Base-by-base conservation (phyloP, 2,113 vertebrate genomes). In the Drymodes brunneopygia region DNA sequence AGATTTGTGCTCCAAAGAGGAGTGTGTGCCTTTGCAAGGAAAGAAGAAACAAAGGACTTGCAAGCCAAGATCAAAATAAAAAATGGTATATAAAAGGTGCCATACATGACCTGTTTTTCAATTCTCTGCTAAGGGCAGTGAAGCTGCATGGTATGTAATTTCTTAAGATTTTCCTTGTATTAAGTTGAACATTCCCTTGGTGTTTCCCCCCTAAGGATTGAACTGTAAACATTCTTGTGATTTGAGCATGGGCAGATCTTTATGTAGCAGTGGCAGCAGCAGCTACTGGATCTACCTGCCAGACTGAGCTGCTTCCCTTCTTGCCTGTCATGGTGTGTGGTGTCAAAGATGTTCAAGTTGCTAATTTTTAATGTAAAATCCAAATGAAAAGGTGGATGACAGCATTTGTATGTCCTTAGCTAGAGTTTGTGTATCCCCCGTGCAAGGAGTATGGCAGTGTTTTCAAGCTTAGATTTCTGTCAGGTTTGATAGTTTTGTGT, bases 251-350 rank as follows among this genome's bases (percentile, higher is more conserved):
- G 40, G n/a, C 33, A 45, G 29, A 13, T 1, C 3, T 2, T 2
- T 10, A 1, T 35, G n/a, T 15, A 72, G 14, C n/a, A 10, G 40
- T 40, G 14, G 40, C 38, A 67, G 56, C 69, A 84, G 58, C 15
- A 60, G 60, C 56, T 50, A 7, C 60, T n/a, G 64, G 38, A 58
- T 23, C n/a, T 56, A 1, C 2, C 0, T 25, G 22, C 21, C 13
- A 7, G 42, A 29, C 33, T 0, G 6, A 28, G 64, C 31, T 67
- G 38, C 69, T 88, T 12, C 27, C 27, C 20, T 78, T 36, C 60
- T 40, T 1, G 1, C 21, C 19, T 23, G 1, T 45, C 2, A 1
- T 8, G 19, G 16, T 2, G 1, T 44, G 74, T 66, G 29, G 7
- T 60, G n/a, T 53, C 60, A 61, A 0, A 77, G 50, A 27, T 42